Evolutionary conservation across 2,888 invertebrate genomes (phyloP).

Genomic region (Andrena bicolor): DNA sequence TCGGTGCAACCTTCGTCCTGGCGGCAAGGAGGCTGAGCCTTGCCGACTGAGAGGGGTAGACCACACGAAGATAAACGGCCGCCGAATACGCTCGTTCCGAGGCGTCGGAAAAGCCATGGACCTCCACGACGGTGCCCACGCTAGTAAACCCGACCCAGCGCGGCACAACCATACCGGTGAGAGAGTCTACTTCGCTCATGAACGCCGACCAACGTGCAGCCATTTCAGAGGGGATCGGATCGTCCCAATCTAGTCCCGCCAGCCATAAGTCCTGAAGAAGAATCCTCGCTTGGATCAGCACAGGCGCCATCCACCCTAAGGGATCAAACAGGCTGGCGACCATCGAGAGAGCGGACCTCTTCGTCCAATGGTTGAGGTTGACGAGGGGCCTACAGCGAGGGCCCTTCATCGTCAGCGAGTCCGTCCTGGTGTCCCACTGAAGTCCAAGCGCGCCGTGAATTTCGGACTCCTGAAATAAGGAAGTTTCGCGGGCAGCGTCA

Average conservation of each 20-base stretch:
- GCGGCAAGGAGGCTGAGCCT: background rate
- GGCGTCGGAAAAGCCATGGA: constrained; percentile 1
- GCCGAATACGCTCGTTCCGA: background rate
- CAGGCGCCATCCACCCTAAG: background rate
- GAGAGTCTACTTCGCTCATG: background rate
- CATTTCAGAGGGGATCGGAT: background rate
- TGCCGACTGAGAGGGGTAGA: too few relatives aligned
- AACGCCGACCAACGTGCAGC: background rate
- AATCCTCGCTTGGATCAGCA: background rate
- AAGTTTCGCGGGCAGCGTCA: background rate
- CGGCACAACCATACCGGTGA: background rate
- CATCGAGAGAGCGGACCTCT: background rate
- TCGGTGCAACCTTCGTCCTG: constrained; percentile 11
- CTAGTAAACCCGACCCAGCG: background rate
- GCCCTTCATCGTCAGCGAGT: background rate
- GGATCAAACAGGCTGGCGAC: background rate
- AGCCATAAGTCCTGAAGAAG: background rate
- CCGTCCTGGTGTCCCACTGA: background rate
- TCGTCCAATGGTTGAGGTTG: background rate
- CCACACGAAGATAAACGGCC: background rate
- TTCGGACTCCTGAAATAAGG: background rate
- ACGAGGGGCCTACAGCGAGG: background rate
- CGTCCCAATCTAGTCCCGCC: background rate
- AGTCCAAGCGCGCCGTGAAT: background rate
- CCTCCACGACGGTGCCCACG: background rate